phyloP scores from a whole-genome alignment of 2,113 vertebrate species.

The Corynorhinus townsendii region DNA sequence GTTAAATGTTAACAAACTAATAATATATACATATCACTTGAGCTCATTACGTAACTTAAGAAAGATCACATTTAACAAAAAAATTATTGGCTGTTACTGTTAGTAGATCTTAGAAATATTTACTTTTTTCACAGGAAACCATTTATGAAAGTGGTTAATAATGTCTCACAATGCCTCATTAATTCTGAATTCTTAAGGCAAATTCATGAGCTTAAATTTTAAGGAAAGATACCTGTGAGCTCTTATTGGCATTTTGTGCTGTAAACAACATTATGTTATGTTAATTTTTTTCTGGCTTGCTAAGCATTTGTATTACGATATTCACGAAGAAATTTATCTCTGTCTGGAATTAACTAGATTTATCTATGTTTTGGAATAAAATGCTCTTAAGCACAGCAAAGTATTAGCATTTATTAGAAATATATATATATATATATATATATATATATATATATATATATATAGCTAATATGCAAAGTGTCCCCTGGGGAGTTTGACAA shows the following conservation, averaged over 20 bases:
- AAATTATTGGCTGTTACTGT: conserved; percentile 29
- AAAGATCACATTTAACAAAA: conserved; percentile 53
- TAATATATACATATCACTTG: background rate
- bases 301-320: background rate
- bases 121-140: conserved; percentile 76
- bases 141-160: conserved; percentile 82
- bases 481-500: too few species aligned
- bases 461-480: too few species aligned
- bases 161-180: conserved; percentile 77
- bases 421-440: background rate
- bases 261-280: conserved; percentile 74
- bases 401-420: background rate
- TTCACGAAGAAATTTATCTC: background rate
- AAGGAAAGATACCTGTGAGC: conserved; percentile 79
- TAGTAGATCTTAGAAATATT: conserved; percentile 39
- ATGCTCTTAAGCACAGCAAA: background rate
- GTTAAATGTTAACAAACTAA: background rate
- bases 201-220: conserved; percentile 81
- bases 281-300: background rate
- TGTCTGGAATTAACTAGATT: background rate
- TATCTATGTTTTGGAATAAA: background rate
- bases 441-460: background rate
- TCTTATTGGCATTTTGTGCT: conserved; percentile 82
- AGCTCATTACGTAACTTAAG: background rate
- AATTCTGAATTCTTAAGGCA: conserved; percentile 75